Conservation (phyloP, 2,113 vertebrate genomes). For the Caloenas nicobarica region DNA sequence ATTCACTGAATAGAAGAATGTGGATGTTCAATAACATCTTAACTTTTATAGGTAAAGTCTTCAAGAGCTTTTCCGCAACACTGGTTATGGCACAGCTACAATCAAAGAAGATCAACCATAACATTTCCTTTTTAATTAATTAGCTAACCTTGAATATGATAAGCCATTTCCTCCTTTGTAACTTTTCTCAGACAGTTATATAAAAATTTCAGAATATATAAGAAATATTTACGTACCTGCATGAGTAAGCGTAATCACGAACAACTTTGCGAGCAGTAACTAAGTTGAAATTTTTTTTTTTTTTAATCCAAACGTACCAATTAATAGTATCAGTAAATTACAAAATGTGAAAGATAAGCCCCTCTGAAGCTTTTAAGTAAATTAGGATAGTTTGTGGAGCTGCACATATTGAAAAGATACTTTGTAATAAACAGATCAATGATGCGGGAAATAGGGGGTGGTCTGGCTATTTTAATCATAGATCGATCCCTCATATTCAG, state of each 20-base stretch:
- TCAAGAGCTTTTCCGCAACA: not conserved
- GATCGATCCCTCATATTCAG: not conserved
- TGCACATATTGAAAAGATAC: not conserved
- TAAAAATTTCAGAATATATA: not conserved
- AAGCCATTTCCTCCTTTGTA: not conserved
- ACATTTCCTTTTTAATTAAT: not conserved
- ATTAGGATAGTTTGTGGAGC: not conserved
- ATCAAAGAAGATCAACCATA: not conserved
- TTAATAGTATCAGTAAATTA: not conserved
- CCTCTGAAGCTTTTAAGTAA: not conserved
- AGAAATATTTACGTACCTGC: not conserved
- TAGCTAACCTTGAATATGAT: not conserved
- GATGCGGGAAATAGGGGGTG: not conserved
- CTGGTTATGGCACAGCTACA: not conserved
- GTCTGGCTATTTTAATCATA: not conserved
- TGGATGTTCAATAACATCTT: not conserved
- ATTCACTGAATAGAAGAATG: not conserved
- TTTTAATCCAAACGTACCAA: not conserved
- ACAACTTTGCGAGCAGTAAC: not conserved
- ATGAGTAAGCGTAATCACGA: not conserved
- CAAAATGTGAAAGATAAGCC: not conserved
- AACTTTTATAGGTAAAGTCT: not conserved
- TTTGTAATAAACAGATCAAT: not conserved
- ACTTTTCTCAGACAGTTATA: not conserved
- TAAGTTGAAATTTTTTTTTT: not conserved